phyloP scores from a whole-genome alignment of 2,113 vertebrate species.

The Antechinus flavipes region DNA sequence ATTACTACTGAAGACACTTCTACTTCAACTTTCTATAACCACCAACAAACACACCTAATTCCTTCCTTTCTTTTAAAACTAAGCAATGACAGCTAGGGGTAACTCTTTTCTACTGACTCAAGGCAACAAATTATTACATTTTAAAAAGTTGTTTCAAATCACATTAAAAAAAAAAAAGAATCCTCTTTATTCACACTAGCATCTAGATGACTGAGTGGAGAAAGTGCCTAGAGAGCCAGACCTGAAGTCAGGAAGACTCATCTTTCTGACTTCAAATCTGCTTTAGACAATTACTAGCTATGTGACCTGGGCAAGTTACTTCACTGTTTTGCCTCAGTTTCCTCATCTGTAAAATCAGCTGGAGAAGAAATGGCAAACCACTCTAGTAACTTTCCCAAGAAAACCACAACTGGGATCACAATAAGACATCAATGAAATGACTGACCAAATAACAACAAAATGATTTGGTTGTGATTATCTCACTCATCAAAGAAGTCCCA shows the following conservation, averaged over 20 bases:
- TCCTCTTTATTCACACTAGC: background rate
- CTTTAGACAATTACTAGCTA: background rate
- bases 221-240: background rate
- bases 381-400: background rate
- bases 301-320: background rate
- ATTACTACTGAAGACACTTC: slow-evolving; percentile 20
- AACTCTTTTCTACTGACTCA: background rate
- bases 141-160: slow-evolving; percentile 16
- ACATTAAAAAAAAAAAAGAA: background rate
- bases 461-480: background rate
- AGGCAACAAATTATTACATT: background rate
- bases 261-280: background rate
- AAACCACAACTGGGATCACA: background rate
- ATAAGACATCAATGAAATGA: background rate
- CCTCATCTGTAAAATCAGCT: background rate
- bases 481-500: background rate
- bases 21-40: slow-evolving; percentile 6
- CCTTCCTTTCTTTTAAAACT: background rate
- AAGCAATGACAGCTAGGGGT: background rate
- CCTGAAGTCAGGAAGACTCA: background rate
- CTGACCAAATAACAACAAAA: background rate
- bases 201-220: background rate
- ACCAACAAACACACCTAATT: background rate
- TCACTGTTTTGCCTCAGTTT: background rate
- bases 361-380: background rate